phyloP scores from a whole-genome alignment of 2,113 vertebrate species.

The Collichthys lucidus region DNA sequence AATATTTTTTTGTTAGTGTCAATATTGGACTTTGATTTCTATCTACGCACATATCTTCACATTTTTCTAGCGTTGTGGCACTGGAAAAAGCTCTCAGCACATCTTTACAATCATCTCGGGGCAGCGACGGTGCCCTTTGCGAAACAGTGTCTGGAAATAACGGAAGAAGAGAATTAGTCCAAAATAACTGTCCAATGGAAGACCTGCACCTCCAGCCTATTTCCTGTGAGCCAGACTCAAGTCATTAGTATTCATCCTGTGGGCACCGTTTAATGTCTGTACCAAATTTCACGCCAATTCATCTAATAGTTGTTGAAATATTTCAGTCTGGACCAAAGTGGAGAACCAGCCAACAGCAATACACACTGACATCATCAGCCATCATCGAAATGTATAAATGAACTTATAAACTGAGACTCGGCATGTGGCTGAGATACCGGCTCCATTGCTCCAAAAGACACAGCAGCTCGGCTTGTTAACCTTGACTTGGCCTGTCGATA shows the following conservation, averaged over 20 bases:
- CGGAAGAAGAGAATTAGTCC: too few relatives aligned
- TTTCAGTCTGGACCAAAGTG: neutral
- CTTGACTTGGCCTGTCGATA: constrained; percentile 57
- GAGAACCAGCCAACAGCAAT: neutral
- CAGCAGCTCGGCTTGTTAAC: constrained; percentile 43
- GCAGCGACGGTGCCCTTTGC: too few relatives aligned
- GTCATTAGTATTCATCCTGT: neutral
- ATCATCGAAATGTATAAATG: neutral
- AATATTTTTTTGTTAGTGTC: neutral
- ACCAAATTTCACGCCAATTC: neutral
- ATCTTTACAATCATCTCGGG: too few relatives aligned
- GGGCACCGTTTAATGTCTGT: neutral
- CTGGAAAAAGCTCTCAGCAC: too few relatives aligned
- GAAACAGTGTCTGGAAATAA: too few relatives aligned
- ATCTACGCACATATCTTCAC: too few relatives aligned
- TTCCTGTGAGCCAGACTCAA: too few relatives aligned
- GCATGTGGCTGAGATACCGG: neutral
- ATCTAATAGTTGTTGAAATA: neutral
- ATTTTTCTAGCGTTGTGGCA: too few relatives aligned
- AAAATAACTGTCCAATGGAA: too few relatives aligned
- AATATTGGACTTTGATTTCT: too few relatives aligned
- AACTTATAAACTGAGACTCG: neutral
- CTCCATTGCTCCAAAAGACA: constrained; percentile 5
- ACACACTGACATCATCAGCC: neutral
- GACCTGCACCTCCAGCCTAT: too few relatives aligned